Base-by-base conservation (phyloP, 1,140 invertebrate genomes). In the Sitophilus oryzae region DNA sequence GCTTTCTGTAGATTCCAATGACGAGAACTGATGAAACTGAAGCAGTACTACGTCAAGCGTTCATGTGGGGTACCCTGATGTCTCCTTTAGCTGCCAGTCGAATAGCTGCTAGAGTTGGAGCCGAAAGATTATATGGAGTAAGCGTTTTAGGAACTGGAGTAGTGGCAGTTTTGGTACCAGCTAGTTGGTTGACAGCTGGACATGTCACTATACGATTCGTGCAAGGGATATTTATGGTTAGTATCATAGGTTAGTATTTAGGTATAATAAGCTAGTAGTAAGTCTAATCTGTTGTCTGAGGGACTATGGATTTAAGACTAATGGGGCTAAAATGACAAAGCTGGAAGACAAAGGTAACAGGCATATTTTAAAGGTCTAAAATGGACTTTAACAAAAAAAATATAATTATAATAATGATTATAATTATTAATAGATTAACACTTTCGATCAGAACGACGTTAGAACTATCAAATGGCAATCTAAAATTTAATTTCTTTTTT, bases 211-310 rank as follows among this genome's bases (percentile, higher is more conserved):
- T 81, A 21, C 68, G 78, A 46, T 67, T 81, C 9, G 67, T 78
- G 51, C 79, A 81, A 65, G 79, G 79, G 51, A 69, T 79, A 38
- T 79, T 77, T 57, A 78, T 78, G 56, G 79, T 80, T 69, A 62
- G 25, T 40, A 4, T 23, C 19, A 18, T 8, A 15, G 34, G 40
- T 21, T 21, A n/a, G 38, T 21, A 34, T n/a, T 37, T 18, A 11
- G 18, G 22, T 8, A 40, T 10, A 19, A 22, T 18, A 9, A 8
- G 5, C 18, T 25, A 6, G 2, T 16, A 9, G 5, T 0, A 40
- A 2, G 22, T 35, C 2, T 44, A 43, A n/a, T 9, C 3, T 38
- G 11, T 2, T n/a, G n/a, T n/a, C n/a, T n/a, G n/a, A n/a, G n/a
- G n/a, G n/a, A n/a, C n/a, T n/a, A n/a, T n/a, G n/a, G n/a, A n/a